These are phyloP conservation scores for Cosmia trapezina DNA, from an alignment of 2,888 invertebrate species.

Conservation along the genomic window DNA sequence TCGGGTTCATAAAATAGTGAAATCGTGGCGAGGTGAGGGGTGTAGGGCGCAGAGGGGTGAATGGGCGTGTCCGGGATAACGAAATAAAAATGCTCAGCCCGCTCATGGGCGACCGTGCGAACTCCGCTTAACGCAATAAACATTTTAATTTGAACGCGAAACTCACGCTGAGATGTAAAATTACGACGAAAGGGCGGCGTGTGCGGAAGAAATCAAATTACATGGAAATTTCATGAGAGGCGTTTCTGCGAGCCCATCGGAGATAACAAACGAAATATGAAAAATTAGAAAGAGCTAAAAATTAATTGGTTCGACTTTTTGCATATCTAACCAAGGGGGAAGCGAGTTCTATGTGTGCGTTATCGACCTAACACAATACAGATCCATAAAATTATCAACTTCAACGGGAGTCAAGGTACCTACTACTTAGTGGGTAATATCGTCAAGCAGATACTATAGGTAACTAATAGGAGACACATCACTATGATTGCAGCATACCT, in stretches of 20 bases:
- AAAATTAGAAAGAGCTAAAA: constrained; percentile 36
- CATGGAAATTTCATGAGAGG: constrained; percentile 79
- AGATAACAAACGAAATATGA: constrained; percentile 52
- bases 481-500: not conserved
- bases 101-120: constrained; percentile 86
- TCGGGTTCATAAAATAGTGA: constrained; percentile 83
- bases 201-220: constrained; percentile 85
- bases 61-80: constrained; percentile 80
- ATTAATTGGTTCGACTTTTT: constrained; percentile 20
- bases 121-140: constrained; percentile 89
- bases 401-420: no score
- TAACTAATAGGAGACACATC: not conserved
- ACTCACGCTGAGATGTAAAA: constrained; percentile 89
- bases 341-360: not conserved
- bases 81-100: constrained; percentile 87
- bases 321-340: not conserved
- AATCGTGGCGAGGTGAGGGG: constrained; percentile 77
- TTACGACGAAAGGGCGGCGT: constrained; percentile 84
- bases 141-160: constrained; percentile 90
- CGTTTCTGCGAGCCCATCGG: constrained; percentile 60
- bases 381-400: no score
- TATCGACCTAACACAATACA: no score
- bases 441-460: no score
- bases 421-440: not conserved
- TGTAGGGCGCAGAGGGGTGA: constrained; percentile 63